These are phyloP conservation scores for Fistularia tabacaria DNA, from an alignment of 2,797 vertebrate genomes.

Conservation along the genomic window DNA sequence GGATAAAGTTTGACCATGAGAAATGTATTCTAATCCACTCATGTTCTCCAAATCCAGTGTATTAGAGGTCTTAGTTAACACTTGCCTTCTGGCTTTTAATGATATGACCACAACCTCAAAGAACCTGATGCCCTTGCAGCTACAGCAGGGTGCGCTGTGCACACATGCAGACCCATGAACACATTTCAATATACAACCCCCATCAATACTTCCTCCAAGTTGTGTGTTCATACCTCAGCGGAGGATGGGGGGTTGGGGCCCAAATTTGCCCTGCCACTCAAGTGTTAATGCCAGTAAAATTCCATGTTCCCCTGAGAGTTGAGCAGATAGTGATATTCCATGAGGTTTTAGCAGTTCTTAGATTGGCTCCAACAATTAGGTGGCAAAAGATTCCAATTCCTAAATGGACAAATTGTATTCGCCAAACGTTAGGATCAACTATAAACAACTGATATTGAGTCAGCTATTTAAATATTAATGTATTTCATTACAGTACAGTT, in stretches of 20 bases:
- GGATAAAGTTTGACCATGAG: conserved; percentile 41
- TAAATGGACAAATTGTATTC: too few relatives aligned
- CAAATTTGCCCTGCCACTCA: not conserved
- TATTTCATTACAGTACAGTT: too few relatives aligned
- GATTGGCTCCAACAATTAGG: too few relatives aligned
- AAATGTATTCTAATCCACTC: not conserved
- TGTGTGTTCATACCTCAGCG: conserved; percentile 20
- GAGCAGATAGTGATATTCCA: conserved; percentile 26
- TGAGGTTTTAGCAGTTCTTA: not conserved
- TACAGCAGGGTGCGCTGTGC: conserved; percentile 7
- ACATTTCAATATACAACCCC: conserved; percentile 16
- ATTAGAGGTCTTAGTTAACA: not conserved
- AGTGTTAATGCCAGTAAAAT: conserved; percentile 28
- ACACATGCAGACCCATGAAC: conserved; percentile 11
- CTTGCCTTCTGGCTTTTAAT: conserved; percentile 38
- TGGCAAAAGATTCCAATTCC: too few relatives aligned
- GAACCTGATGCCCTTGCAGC: conserved; percentile 8
- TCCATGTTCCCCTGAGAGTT: conserved; percentile 24
- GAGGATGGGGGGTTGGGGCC: conserved; percentile 33
- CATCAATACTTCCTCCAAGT: conserved; percentile 22
- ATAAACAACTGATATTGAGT: too few relatives aligned
- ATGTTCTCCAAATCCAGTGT: not conserved
- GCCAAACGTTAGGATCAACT: too few relatives aligned
- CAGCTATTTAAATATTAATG: too few relatives aligned
- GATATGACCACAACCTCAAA: conserved; percentile 46